Percentiles rank a stretch among this genome's conserved stretches.
These are phyloP conservation scores for Cataglyphis albicans DNA, from an alignment of 2,888 invertebrate species.

Conservation along the genomic window DNA sequence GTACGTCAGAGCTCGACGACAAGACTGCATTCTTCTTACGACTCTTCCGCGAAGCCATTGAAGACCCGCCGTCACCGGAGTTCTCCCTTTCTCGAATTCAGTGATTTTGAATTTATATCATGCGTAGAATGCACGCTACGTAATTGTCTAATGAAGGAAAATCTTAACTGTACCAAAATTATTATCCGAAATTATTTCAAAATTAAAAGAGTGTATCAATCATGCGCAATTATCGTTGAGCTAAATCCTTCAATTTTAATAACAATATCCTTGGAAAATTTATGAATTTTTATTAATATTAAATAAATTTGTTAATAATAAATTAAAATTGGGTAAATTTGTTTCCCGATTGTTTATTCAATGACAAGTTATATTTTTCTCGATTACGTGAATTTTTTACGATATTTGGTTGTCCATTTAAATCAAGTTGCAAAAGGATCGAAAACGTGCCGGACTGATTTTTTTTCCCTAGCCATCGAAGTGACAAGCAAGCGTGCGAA, in stretches of 20 bases:
- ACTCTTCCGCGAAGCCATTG: slow-evolving; percentile 67
- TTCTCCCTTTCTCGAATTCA: slow-evolving; percentile 15
- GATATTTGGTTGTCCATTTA: background rate
- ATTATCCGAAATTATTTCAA: background rate
- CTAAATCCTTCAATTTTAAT: background rate
- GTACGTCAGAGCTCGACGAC: slow-evolving; percentile 81
- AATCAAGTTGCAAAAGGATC: background rate
- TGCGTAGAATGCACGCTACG: no score
- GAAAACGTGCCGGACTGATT: background rate
- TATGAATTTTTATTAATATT: background rate
- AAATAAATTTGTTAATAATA: no score
- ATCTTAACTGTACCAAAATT: background rate
- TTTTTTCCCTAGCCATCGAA: slow-evolving; percentile 2
- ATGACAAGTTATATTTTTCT: background rate
- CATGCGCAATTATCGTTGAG: background rate
- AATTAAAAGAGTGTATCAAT: background rate
- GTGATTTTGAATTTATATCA: slow-evolving; percentile 1
- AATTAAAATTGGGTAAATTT: no score
- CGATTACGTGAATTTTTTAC: background rate
- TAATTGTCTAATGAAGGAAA: slow-evolving; percentile 42
- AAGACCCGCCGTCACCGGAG: slow-evolving; percentile 14
- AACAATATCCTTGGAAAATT: background rate
- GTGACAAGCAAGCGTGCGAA: slow-evolving; percentile 31
- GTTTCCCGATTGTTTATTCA: background rate
- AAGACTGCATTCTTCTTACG: slow-evolving; percentile 82